phyloP scores from a whole-genome alignment of 2,888 invertebrate genomes.

The Ephialtes manifestator region DNA sequence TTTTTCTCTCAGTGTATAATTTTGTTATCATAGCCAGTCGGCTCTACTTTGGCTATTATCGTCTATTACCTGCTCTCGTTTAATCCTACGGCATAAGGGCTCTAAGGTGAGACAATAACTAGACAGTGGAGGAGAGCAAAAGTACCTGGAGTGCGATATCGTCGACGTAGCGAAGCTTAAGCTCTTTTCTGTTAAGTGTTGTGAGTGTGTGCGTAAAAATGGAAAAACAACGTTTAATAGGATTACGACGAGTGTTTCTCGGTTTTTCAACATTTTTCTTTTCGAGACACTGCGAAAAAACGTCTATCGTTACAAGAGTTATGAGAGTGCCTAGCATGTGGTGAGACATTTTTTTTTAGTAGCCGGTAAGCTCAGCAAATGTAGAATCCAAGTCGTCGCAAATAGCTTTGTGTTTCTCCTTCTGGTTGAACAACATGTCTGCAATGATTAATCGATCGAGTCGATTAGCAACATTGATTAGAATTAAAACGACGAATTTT shows the following conservation, averaged over 20 bases:
- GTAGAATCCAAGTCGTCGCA: constrained; percentile 99
- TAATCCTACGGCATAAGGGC: constrained; percentile 51
- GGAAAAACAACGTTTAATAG: constrained; percentile 44
- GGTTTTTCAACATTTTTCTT: not conserved
- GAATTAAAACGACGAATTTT: constrained; percentile 27
- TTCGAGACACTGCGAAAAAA: constrained; percentile 9
- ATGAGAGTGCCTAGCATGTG: constrained; percentile 36
- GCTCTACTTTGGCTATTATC: not conserved
- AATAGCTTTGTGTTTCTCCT: constrained; percentile 98
- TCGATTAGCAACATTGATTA: constrained; percentile 55
- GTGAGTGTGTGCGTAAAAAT: constrained; percentile 37
- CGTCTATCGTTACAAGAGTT: constrained; percentile 41
- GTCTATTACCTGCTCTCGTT: constrained; percentile 24
- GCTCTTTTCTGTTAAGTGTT: constrained; percentile 69
- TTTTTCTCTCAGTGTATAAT: constrained; percentile 10
- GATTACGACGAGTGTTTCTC: not conserved
- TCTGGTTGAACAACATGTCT: constrained; percentile 89
- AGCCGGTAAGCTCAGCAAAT: constrained; percentile 98
- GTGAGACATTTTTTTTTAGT: constrained; percentile 88
- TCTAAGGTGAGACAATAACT: constrained; percentile 38
- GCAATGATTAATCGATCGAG: constrained; percentile 81
- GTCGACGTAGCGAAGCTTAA: constrained; percentile 78
- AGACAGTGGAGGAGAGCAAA: constrained; percentile 71
- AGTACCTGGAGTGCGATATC: constrained; percentile 81
- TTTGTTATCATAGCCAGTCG: not conserved